Evolutionary conservation across 1,140 invertebrate species (phyloP), one percentile per base, ranked within the genome.

Genomic region (Nixonia krombeini): DNA sequence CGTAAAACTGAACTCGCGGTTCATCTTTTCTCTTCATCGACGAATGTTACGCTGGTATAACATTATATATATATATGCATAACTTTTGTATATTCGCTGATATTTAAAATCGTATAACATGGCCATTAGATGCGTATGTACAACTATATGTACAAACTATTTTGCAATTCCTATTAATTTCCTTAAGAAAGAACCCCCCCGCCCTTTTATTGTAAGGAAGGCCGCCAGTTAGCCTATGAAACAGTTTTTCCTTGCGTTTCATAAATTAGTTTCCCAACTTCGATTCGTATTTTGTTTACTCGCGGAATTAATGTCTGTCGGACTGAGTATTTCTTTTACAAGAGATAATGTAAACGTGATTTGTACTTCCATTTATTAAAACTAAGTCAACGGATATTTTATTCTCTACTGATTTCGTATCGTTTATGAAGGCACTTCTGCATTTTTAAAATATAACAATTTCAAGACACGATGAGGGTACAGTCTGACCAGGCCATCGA

Each of bases 61-160:
- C 23, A 29, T 50, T 52, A 40, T 59, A 67, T 61, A 56, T 57
- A 53, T 55, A 67, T 47, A 61, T 69, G 49, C 37, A 70, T 69
- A 56, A 57, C 51, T 10, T 45, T 33, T 70, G 52, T 62, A 61
- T 33, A 61, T 37, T 61, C 44, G 62, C 56, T 41, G 35, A 53
- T 70, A 69, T 68, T 68, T 61, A 62, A 66, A 72, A 61, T 64
- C 53, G 28, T 65, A 51, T 72, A 78, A 78, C 68, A 74, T 75
- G 72, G 72, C 78, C 75, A 69, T 79, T 70, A 69, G 56, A 72
- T 79, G 71, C 72, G 56, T 78, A 82, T 79, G 50, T 79, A 80
- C 76, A 80, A 49, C 65, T 55, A 53, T 74, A 79, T 80, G 44
- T 79, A 80, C 74, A 80, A 47, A 70, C 52, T 75, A 57, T 73